Evolutionary conservation across 2,888 invertebrate genomes (phyloP).

Genomic region (Eristalis intricaria): DNA sequence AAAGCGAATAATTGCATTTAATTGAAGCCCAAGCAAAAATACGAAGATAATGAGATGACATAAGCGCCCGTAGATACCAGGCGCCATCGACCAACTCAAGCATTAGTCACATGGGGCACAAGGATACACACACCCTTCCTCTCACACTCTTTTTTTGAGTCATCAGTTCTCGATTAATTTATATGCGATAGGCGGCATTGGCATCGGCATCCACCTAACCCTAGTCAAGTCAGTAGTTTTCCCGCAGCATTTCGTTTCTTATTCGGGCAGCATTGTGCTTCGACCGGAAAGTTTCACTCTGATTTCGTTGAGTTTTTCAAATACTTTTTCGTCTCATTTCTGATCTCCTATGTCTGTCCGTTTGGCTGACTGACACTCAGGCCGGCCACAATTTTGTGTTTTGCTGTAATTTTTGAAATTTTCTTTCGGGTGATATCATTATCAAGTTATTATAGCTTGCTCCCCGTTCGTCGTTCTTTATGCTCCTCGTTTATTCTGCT

Average conservation of each 20-base stretch:
- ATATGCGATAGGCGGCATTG: not conserved
- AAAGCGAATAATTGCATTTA: not conserved
- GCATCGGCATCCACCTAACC: not conserved
- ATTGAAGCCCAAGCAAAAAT: not conserved
- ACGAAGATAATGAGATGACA: not conserved
- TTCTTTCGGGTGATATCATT: constrained; percentile 30
- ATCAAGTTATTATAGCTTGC: constrained; percentile 14
- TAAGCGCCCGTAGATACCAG: not conserved
- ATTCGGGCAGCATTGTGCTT: too few relatives aligned
- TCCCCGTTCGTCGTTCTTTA: not conserved
- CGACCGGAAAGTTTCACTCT: not conserved
- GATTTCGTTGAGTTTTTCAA: not conserved
- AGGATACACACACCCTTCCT: constrained; percentile 1
- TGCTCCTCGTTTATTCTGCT: not conserved
- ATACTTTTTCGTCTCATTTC: not conserved
- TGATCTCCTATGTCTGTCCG: not conserved
- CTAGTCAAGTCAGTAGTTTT: not conserved
- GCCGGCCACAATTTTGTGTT: not conserved
- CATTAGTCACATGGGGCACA: not conserved
- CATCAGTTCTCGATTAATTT: not conserved
- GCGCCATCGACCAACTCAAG: not conserved
- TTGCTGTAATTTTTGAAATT: not conserved
- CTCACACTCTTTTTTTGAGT: not conserved
- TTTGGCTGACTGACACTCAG: not conserved
- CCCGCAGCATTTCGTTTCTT: not conserved